phyloP scores from a whole-genome alignment of 2,113 vertebrate genomes.

The Hemibagrus wyckioides region DNA sequence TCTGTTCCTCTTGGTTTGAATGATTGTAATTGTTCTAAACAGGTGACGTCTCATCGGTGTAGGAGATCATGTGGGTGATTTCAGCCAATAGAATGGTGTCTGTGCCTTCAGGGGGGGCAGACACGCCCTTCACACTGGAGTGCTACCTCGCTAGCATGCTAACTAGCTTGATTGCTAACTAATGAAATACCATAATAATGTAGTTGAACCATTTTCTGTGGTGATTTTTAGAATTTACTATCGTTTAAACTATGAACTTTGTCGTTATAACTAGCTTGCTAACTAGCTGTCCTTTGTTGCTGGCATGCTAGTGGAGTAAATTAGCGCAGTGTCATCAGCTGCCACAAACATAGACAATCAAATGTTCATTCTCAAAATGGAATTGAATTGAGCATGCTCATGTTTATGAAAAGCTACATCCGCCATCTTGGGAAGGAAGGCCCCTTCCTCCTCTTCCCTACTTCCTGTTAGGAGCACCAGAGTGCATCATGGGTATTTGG shows the following conservation, averaged over 20 bases:
- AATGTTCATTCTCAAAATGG: not conserved
- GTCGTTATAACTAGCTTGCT: not conserved
- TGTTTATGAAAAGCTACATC: not conserved
- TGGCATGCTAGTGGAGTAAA: not conserved
- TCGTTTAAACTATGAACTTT: not conserved
- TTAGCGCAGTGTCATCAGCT: not conserved
- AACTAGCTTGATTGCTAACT: not conserved
- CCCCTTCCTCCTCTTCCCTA: not conserved
- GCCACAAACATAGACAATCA: not conserved
- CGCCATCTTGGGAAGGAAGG: not conserved
- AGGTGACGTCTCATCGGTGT: not conserved
- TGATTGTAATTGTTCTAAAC: not conserved
- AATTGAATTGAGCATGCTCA: not conserved
- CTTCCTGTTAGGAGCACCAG: not conserved
- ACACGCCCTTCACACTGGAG: not conserved
- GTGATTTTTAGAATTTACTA: not conserved
- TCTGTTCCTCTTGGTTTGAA: not conserved
- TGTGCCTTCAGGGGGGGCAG: not conserved
- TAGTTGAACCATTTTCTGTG: not conserved
- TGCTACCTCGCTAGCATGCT: conserved; percentile 26
- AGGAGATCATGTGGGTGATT: not conserved
- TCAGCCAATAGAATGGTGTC: not conserved
- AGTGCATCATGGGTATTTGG: conserved; percentile 7
- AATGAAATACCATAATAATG: not conserved
- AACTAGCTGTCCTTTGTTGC: not conserved